phyloP scores from a whole-genome alignment of 1,140 invertebrate species.

The Nebria ingens region DNA sequence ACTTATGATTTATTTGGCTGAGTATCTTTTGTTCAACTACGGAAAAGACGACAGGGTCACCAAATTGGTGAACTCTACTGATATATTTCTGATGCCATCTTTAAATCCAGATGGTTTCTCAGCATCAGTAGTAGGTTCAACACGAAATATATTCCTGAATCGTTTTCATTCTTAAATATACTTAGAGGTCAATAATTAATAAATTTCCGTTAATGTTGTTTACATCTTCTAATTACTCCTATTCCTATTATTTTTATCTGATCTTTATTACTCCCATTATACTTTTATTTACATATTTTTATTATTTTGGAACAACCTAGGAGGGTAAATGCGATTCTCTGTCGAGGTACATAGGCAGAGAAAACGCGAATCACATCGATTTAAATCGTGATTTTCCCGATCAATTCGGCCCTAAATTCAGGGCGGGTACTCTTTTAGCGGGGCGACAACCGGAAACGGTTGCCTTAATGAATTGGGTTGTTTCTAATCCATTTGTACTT shows the following conservation, averaged over 20 bases:
- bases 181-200: neutral
- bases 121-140: slow-evolving; percentile 56
- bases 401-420: slow-evolving; percentile 49
- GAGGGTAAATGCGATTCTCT: slow-evolving; percentile 69
- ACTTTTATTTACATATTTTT: too few relatives aligned
- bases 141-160: too few relatives aligned
- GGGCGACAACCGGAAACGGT: slow-evolving; percentile 79
- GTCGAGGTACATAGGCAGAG: slow-evolving; percentile 52
- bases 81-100: slow-evolving; percentile 85
- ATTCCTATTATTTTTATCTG: slow-evolving; percentile 14
- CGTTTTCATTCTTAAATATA: neutral
- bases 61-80: slow-evolving; percentile 65
- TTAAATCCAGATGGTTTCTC: slow-evolving; percentile 90
- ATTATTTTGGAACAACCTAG: too few relatives aligned
- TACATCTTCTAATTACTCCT: neutral
- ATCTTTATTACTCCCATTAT: neutral
- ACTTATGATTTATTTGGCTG: slow-evolving; percentile 72
- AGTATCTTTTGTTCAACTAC: slow-evolving; percentile 75
- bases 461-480: slow-evolving; percentile 83
- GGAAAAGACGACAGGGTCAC: slow-evolving; percentile 55
- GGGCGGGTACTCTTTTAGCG: slow-evolving; percentile 31
- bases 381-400: slow-evolving; percentile 86
- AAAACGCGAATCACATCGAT: slow-evolving; percentile 70
- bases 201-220: neutral
- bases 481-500: slow-evolving; percentile 74